Evolutionary conservation across 2,113 vertebrate genomes (phyloP).

Genomic region (Cottus gobio): DNA sequence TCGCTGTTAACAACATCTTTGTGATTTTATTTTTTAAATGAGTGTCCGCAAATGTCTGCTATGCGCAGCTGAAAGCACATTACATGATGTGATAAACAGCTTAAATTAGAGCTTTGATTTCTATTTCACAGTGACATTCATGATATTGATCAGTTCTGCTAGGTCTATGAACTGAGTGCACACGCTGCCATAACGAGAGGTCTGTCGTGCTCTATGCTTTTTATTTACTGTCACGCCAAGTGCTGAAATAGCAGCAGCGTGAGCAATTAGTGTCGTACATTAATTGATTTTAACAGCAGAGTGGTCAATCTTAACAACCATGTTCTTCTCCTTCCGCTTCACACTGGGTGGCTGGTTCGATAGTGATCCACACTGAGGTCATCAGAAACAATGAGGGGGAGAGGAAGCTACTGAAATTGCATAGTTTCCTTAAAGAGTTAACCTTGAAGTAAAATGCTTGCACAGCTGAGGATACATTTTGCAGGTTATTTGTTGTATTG

Average conservation of each 20-base stretch:
- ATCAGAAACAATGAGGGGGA: constrained; percentile 36
- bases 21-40: constrained; percentile 47
- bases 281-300: constrained; percentile 54
- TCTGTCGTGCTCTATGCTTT: constrained; percentile 39
- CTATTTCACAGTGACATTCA: constrained; percentile 29
- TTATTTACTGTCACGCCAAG: constrained; percentile 53
- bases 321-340: constrained; percentile 35
- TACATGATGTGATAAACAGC: neutral
- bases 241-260: constrained; percentile 50
- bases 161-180: constrained; percentile 40
- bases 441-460: neutral
- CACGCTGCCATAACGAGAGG: constrained; percentile 43
- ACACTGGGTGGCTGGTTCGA: constrained; percentile 41
- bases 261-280: constrained; percentile 61
- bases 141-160: constrained; percentile 48
- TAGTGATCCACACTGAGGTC: constrained; percentile 53
- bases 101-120: constrained; percentile 13
- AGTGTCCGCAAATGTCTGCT: constrained; percentile 12
- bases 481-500: neutral
- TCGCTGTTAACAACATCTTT: constrained; percentile 36
- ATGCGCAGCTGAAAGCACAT: neutral
- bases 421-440: constrained; percentile 25
- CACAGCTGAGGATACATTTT: neutral
- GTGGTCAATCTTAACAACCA: constrained; percentile 56
- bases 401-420: constrained; percentile 13